A percentile compares a stretch with the other conserved stretches of the same genome.
Conservation (phyloP, 2,113 vertebrate genomes). For the Theristicus caerulescens region DNA sequence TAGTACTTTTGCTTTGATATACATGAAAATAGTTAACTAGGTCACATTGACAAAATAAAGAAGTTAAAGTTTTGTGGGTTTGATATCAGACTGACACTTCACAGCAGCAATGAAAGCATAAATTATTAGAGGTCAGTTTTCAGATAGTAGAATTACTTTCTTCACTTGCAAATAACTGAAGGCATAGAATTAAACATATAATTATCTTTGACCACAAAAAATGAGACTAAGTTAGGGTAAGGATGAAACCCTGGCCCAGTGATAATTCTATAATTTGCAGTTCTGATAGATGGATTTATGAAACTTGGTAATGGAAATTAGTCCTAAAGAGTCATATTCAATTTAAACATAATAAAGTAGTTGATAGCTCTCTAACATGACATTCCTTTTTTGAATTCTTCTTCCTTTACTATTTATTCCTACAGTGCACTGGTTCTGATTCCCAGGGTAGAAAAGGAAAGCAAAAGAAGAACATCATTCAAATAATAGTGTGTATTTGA, state of each 20-base stretch:
- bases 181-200: background rate
- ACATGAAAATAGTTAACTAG: background rate
- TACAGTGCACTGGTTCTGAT: background rate
- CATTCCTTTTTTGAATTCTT: background rate
- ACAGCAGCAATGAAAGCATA: background rate
- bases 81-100: background rate
- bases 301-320: background rate
- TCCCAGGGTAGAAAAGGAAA: background rate
- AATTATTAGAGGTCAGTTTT: background rate
- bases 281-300: background rate
- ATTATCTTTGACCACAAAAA: background rate
- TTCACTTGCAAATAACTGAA: background rate
- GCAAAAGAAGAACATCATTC: background rate
- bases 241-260: background rate
- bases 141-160: background rate
- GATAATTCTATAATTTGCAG: background rate
- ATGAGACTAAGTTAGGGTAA: background rate
- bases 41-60: background rate
- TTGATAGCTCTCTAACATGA: background rate
- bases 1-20: background rate
- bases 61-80: background rate
- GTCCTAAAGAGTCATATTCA: background rate
- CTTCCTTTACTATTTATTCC: background rate
- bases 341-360: background rate
- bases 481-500: background rate